Conservation (phyloP, 2,797 vertebrate species). For the Geotrypetes seraphini region DNA sequence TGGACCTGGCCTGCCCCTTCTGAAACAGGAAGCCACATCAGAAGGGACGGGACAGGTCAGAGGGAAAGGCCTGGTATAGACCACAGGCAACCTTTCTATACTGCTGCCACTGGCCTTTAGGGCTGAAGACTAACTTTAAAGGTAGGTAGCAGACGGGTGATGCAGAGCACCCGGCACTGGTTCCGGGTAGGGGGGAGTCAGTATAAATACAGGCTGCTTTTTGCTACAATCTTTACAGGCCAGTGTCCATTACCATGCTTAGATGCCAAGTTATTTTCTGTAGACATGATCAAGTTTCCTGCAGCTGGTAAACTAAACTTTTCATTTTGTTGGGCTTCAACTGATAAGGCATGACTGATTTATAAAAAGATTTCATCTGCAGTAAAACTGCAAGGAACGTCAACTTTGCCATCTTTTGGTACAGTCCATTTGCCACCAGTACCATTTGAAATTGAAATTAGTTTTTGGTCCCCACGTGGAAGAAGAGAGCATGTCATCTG, state of each 20-base stretch:
- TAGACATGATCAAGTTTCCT: slow-evolving; percentile 1
- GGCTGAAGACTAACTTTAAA: too few relatives aligned
- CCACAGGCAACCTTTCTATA: too few relatives aligned
- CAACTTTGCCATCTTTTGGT: slow-evolving; percentile 12
- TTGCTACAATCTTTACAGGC: slow-evolving; percentile 18
- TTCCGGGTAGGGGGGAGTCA: too few relatives aligned
- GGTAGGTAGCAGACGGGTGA: too few relatives aligned
- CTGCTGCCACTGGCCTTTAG: too few relatives aligned
- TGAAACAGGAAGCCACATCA: too few relatives aligned
- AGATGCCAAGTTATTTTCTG: slow-evolving; percentile 4
- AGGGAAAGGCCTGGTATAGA: too few relatives aligned
- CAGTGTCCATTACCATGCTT: slow-evolving; percentile 10
- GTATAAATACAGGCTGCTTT: slow-evolving; percentile 21
- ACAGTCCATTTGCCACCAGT: slow-evolving; percentile 29
- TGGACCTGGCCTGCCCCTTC: too few relatives aligned
- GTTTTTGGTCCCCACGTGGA: slow-evolving; percentile 40
- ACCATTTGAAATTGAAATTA: slow-evolving; percentile 42
- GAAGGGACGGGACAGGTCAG: too few relatives aligned
- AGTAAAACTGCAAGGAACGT: slow-evolving; percentile 17
- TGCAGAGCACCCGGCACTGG: too few relatives aligned
- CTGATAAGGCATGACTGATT: not conserved
- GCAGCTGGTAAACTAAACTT: not conserved
- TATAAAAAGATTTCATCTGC: not conserved
- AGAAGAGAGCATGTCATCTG: slow-evolving; percentile 34
- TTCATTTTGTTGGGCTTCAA: slow-evolving; percentile 10